A percentile compares a stretch with the other conserved stretches of the same genome.
phyloP scores from a whole-genome alignment of 2,888 invertebrate species.

The Zhengitettix transpicula region DNA sequence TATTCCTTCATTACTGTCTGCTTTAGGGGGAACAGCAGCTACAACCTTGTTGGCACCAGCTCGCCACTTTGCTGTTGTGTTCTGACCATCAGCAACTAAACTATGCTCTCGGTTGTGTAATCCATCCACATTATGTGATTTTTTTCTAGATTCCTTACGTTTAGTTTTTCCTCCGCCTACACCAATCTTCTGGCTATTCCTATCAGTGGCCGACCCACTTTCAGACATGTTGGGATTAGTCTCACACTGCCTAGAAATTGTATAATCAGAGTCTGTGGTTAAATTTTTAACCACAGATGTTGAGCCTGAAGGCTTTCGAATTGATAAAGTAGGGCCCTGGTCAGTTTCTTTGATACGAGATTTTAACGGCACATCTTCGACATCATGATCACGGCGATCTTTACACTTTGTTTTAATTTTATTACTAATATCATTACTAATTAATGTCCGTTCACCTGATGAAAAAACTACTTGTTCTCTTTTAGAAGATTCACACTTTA shows the following conservation, averaged over 20 bases:
- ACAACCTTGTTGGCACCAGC: background rate
- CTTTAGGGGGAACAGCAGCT: no score
- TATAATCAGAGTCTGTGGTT: background rate
- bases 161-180: constrained; percentile 24
- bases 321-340: background rate
- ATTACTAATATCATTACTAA: constrained; percentile 1
- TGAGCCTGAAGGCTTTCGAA: background rate
- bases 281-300: background rate
- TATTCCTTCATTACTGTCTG: no score
- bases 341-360: constrained; percentile 18
- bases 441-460: constrained; percentile 4
- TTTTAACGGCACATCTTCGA: constrained; percentile 16
- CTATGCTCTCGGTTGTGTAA: constrained; percentile 28
- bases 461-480: background rate
- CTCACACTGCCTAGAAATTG: background rate
- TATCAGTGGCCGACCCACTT: background rate
- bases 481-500: constrained; percentile 3
- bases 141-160: constrained; percentile 41
- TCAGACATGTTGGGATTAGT: background rate
- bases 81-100: constrained; percentile 26
- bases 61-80: constrained; percentile 25
- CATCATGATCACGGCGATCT: constrained; percentile 7
- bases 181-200: background rate
- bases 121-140: constrained; percentile 36
- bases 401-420: constrained; percentile 8